Evolutionary conservation across 2,888 invertebrate species (phyloP).

Genomic region (Clivina fossor): DNA sequence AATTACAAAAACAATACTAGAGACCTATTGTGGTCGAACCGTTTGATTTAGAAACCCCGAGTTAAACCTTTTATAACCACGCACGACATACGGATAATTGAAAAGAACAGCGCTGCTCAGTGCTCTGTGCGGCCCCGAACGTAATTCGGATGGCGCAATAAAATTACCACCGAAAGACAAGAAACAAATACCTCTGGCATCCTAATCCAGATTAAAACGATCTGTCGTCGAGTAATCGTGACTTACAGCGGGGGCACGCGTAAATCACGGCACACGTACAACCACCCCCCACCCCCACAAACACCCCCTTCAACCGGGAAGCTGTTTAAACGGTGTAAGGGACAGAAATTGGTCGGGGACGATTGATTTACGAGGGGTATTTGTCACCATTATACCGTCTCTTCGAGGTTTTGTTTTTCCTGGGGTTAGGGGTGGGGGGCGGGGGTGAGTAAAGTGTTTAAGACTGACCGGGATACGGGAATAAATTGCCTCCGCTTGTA

Average conservation of each 20-base stretch:
- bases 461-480: too few relatives aligned
- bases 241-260: slow-evolving; percentile 27
- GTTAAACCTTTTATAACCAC: neutral
- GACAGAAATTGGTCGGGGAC: neutral
- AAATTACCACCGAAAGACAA: slow-evolving; percentile 38
- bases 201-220: slow-evolving; percentile 45
- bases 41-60: too few relatives aligned
- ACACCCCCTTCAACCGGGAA: too few relatives aligned
- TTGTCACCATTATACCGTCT: slow-evolving; percentile 28
- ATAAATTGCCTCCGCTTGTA: too few relatives aligned
- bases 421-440: too few relatives aligned
- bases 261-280: slow-evolving; percentile 21
- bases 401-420: too few relatives aligned
- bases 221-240: slow-evolving; percentile 38
- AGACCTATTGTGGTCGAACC: too few relatives aligned
- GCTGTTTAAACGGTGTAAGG: too few relatives aligned
- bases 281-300: neutral
- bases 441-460: too few relatives aligned
- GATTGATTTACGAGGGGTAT: slow-evolving; percentile 15
- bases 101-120: slow-evolving; percentile 42
- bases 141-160: slow-evolving; percentile 35
- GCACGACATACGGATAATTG: slow-evolving; percentile 36
- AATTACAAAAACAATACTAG: too few relatives aligned
- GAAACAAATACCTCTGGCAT: slow-evolving; percentile 43
- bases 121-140: neutral